Evolutionary conservation across 30 jellyfish, hydroid and myxozoan genomes (phyloP).

Genomic region (Nemopilema nomurai): DNA sequence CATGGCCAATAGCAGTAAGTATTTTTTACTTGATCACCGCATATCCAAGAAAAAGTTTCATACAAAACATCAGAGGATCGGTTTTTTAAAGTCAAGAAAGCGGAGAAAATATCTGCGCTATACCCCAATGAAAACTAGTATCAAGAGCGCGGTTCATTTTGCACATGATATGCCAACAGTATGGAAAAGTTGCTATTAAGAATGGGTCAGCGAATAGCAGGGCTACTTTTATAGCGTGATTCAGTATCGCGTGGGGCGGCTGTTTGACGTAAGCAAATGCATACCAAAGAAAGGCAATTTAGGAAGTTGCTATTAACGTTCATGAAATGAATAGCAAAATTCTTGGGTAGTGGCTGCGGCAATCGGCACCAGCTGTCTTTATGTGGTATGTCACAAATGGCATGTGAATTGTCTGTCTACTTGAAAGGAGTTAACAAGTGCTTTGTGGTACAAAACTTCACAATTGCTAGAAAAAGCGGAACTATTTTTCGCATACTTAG

Average conservation of each 20-base stretch:
- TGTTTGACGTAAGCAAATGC: conserved; percentile 5
- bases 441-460: no score
- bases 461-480: no score
- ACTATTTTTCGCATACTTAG: no score
- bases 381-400: not conserved
- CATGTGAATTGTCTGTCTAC: not conserved
- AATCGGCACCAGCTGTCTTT: not conserved
- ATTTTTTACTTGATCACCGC: conserved; percentile 5
- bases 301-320: no score
- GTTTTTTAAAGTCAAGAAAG: not conserved
- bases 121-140: not conserved
- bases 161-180: not conserved
- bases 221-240: not conserved
- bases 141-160: no score
- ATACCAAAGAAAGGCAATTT: no score
- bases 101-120: not conserved
- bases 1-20: conserved; percentile 26
- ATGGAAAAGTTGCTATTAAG: not conserved
- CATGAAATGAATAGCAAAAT: no score
- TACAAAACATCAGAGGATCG: conserved; percentile 27
- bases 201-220: conserved; percentile 5
- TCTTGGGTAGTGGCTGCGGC: not conserved
- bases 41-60: conserved; percentile 21
- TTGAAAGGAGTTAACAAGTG: not conserved
- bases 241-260: not conserved